Percentiles rank a stretch among this genome's conserved stretches.
These are phyloP conservation scores for Orchesella cincta DNA, from an alignment of 1,140 invertebrate genomes.

Conservation along the genomic window DNA sequence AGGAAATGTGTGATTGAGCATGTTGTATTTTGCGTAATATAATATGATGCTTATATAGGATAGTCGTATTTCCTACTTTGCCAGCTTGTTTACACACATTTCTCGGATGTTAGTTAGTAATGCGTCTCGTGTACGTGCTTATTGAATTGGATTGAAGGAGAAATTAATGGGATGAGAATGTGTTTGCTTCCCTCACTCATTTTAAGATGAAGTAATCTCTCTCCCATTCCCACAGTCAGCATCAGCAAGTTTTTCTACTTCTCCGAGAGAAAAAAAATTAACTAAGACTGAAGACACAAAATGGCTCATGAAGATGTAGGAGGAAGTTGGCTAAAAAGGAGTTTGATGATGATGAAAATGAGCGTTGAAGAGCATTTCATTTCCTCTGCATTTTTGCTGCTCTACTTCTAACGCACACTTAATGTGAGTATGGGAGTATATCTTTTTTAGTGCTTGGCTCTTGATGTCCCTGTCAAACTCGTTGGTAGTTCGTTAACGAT, in stretches of 20 bases:
- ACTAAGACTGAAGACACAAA: too few species aligned
- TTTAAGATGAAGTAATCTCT: constrained; percentile 11
- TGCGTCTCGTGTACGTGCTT: too few species aligned
- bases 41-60: too few species aligned
- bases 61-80: too few species aligned
- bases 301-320: background rate
- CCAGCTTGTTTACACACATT: too few species aligned
- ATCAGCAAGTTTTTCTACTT: too few species aligned
- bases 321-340: too few species aligned
- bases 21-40: too few species aligned
- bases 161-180: constrained; percentile 50
- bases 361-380: background rate
- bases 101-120: too few species aligned
- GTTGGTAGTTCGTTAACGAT: constrained; percentile 45
- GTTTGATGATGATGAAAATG: constrained; percentile 41
- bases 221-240: background rate
- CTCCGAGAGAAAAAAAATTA: too few species aligned
- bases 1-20: too few species aligned
- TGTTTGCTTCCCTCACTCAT: background rate
- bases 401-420: too few species aligned
- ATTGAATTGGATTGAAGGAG: constrained; percentile 50
- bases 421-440: background rate
- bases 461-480: background rate
- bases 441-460: background rate
- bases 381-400: background rate